Evolutionary conservation across 92 coral and sea anemone genomes (phyloP).

Genomic region (Actinostola sp.): DNA sequence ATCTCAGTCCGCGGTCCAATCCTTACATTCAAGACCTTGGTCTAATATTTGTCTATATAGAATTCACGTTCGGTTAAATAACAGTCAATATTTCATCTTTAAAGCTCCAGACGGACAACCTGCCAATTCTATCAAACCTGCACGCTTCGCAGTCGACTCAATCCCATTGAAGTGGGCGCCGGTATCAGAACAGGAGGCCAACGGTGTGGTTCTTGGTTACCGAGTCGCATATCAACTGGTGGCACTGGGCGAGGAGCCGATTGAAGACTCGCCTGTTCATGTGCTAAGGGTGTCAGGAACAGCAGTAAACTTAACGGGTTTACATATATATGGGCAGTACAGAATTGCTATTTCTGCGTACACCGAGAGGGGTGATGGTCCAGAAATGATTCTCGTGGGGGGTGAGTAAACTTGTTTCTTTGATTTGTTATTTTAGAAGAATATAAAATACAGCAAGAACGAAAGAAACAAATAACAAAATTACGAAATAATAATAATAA

Average conservation of each 20-base stretch:
- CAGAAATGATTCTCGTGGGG: constrained; percentile 6
- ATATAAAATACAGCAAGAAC: too few species aligned
- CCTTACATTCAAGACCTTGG: too few species aligned
- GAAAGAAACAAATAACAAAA: too few species aligned
- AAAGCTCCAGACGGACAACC: constrained; percentile 27
- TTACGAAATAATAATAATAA: too few species aligned
- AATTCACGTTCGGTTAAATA: too few species aligned
- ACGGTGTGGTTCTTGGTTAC: constrained; percentile 36
- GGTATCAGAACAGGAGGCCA: constrained; percentile 6
- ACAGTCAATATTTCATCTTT: not conserved
- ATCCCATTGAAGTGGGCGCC: constrained; percentile 38
- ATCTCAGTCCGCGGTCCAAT: too few species aligned
- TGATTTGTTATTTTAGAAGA: too few species aligned
- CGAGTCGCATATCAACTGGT: constrained; percentile 30
- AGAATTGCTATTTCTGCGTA: constrained; percentile 20
- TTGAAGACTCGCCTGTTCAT: constrained; percentile 26
- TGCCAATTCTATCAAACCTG: not conserved
- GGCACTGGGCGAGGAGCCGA: constrained; percentile 42
- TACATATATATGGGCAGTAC: constrained; percentile 30
- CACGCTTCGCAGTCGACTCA: constrained; percentile 1
- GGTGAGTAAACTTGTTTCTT: constrained; percentile 3
- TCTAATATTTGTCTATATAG: too few species aligned
- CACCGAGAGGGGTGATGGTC: constrained; percentile 28
- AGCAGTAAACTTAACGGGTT: not conserved
- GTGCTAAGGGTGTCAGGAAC: constrained; percentile 11